Percentiles rank a stretch among this genome's conserved stretches.
phyloP scores from a whole-genome alignment of 2,113 vertebrate genomes.

The Chaenocephalus aceratus region DNA sequence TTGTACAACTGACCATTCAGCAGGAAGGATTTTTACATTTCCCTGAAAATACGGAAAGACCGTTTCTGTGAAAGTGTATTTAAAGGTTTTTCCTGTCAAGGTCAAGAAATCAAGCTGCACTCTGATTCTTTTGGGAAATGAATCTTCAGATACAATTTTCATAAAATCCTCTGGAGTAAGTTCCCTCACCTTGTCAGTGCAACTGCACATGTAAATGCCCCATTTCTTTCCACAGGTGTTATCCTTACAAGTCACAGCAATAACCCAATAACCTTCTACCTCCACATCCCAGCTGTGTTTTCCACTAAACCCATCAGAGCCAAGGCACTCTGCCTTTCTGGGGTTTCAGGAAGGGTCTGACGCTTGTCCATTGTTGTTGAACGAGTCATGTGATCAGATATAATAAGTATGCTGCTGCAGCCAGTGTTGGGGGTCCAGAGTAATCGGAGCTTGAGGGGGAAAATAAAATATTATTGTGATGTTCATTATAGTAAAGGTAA shows the following conservation, averaged over 20 bases:
- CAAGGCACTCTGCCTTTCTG: rapidly evolving
- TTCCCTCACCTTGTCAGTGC: rapidly evolving
- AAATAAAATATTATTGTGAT: not conserved
- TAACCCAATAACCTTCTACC: rapidly evolving
- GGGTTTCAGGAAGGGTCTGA: not conserved
- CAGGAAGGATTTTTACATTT: constrained; percentile 25
- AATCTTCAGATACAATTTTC: rapidly evolving
- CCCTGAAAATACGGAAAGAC: not conserved
- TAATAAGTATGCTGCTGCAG: rapidly evolving
- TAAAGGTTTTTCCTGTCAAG: not conserved
- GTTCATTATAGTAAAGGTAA: not conserved
- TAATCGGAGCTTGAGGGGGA: constrained; percentile 42
- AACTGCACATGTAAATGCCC: rapidly evolving
- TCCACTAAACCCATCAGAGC: constrained; percentile 35
- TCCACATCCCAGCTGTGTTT: constrained; percentile 52
- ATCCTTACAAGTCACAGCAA: constrained; percentile 1
- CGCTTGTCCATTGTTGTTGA: rapidly evolving
- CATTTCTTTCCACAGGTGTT: rapidly evolving
- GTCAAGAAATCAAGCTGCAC: constrained; percentile 51
- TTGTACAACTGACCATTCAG: constrained; percentile 1
- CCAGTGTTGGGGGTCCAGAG: constrained; percentile 56
- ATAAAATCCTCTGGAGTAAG: rapidly evolving
- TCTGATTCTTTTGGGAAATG: constrained; percentile 20
- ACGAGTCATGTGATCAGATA: constrained; percentile 36
- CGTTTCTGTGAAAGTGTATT: not conserved